Conservation (phyloP, 2,797 vertebrate species). For the Arnoldichthys spilopterus region DNA sequence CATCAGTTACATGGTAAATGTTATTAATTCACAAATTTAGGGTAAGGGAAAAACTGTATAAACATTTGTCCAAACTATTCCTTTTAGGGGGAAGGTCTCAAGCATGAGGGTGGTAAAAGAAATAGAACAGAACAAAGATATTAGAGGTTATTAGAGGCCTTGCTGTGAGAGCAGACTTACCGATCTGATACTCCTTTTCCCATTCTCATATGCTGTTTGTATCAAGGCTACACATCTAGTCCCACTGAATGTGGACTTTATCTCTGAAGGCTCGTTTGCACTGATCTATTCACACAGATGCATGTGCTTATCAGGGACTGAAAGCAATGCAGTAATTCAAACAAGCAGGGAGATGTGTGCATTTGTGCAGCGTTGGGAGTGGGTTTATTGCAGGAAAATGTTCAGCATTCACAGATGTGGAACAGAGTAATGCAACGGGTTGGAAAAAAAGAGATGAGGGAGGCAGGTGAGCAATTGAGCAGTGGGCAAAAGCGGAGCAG, state of each 20-base stretch:
- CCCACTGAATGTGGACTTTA: neutral
- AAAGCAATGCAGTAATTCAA: constrained; percentile 42
- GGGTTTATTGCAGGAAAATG: neutral
- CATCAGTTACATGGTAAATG: too few relatives aligned
- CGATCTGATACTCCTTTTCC: neutral
- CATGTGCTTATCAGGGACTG: constrained; percentile 53
- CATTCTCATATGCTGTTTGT: constrained; percentile 14
- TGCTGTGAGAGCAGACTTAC: constrained; percentile 52
- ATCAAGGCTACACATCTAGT: constrained; percentile 22
- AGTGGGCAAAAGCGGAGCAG: constrained; percentile 49
- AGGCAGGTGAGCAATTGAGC: constrained; percentile 52
- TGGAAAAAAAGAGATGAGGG: constrained; percentile 37
- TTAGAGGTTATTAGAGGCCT: constrained; percentile 68
- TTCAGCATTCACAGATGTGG: constrained; percentile 29
- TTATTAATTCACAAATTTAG: too few relatives aligned
- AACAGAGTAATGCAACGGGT: constrained; percentile 43
- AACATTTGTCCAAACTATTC: constrained; percentile 1
- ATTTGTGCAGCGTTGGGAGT: constrained; percentile 24
- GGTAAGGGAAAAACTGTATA: neutral
- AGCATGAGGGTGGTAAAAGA: constrained; percentile 54
- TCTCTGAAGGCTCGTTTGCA: neutral
- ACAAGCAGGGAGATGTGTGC: constrained; percentile 54
- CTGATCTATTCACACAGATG: constrained; percentile 16
- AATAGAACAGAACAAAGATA: constrained; percentile 51
- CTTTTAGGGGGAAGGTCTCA: constrained; percentile 36